Conservation (phyloP, 2,888 invertebrate species). For the Camponotus fellah region DNA sequence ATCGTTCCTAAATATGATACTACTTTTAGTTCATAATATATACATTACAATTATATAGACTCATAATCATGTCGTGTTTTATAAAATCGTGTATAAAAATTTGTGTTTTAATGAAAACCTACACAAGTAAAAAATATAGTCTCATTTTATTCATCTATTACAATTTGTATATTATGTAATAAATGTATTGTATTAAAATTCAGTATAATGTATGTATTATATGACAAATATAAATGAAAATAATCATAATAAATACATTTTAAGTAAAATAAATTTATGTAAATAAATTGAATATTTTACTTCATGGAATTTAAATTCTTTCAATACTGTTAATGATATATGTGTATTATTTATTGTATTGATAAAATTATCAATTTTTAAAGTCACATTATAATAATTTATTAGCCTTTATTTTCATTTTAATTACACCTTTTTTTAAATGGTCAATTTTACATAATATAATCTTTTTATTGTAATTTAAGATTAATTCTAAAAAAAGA, state of each 20-base stretch:
- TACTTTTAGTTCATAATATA: slow-evolving; percentile 58
- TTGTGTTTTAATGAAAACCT: neutral
- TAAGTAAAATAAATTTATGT: neutral
- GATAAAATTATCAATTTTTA: neutral
- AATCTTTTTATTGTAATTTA: slow-evolving; percentile 4
- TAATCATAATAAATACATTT: neutral
- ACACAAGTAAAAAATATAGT: neutral
- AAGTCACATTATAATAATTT: slow-evolving; percentile 4
- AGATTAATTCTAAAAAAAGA: neutral
- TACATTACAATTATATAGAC: neutral
- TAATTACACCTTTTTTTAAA: neutral
- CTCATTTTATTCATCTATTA: neutral
- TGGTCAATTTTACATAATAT: no score
- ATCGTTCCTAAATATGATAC: slow-evolving; percentile 75
- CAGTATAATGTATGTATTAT: neutral
- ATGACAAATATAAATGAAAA: neutral
- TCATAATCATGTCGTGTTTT: neutral
- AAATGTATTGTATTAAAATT: slow-evolving; percentile 1
- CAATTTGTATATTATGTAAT: slow-evolving; percentile 4
- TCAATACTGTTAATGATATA: slow-evolving; percentile 1
- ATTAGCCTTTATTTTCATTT: neutral
- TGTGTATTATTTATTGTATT: neutral
- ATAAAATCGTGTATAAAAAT: neutral
- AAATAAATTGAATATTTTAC: slow-evolving; percentile 1
- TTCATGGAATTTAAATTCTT: neutral